A percentile compares a stretch with the other conserved stretches of the same genome.
These are phyloP conservation scores for Chloropsis hardwickii DNA, from an alignment of 2,113 vertebrate genomes.

Conservation along the genomic window DNA sequence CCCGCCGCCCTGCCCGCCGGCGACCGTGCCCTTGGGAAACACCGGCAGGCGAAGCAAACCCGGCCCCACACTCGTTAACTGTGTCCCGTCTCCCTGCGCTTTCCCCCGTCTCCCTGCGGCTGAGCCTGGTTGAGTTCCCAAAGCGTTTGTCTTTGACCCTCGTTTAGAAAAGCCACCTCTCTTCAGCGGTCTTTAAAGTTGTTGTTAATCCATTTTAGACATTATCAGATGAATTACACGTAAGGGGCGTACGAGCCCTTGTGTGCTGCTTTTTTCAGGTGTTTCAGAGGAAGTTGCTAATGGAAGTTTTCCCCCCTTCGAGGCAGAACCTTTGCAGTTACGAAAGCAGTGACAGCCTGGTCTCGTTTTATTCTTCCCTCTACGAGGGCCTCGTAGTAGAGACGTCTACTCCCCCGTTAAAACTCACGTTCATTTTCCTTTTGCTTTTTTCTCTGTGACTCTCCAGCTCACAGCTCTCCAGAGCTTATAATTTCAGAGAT, in stretches of 20 bases:
- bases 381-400: not conserved
- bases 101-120: not conserved
- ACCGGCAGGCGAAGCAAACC: not conserved
- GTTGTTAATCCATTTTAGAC: not conserved
- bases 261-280: not conserved
- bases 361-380: not conserved
- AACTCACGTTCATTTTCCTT: not conserved
- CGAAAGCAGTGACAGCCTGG: not conserved
- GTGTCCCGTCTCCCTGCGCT: not conserved
- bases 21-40: not conserved
- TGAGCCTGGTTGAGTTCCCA: not conserved
- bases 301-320: not conserved
- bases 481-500: not conserved
- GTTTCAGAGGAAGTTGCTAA: not conserved
- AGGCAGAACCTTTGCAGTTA: not conserved
- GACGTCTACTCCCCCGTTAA: not conserved
- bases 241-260: not conserved
- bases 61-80: not conserved
- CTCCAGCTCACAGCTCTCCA: too few relatives aligned
- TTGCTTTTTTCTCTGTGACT: not conserved
- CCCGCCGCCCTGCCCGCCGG: not conserved
- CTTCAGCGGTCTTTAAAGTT: not conserved
- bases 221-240: accelerated
- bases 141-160: not conserved
- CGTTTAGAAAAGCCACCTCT: not conserved